Conservation (phyloP, 2,113 vertebrate genomes). For the Centropus bengalensis region DNA sequence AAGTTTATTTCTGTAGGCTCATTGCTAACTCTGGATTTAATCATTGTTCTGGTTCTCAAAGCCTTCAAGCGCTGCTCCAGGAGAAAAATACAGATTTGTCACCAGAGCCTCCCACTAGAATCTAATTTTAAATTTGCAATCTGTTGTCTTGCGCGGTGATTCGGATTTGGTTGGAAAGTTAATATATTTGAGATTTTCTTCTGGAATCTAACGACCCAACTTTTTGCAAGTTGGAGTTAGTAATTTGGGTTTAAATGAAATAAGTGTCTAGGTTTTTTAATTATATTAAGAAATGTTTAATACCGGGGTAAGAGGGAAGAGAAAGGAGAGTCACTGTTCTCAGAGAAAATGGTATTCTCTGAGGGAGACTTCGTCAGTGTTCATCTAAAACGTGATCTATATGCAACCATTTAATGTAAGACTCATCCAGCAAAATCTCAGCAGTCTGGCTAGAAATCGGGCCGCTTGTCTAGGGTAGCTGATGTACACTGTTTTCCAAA, state of each 20-base stretch:
- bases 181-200: conserved; percentile 62
- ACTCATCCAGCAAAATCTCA: neutral
- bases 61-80: conserved; percentile 58
- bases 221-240: conserved; percentile 26
- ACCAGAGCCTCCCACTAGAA: conserved; percentile 79
- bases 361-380: neutral
- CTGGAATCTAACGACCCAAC: neutral
- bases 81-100: conserved; percentile 74
- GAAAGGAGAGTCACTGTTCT: neutral
- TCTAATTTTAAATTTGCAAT: conserved; percentile 84
- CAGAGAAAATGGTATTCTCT: neutral
- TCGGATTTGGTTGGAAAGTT: conserved; percentile 72
- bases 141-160: conserved; percentile 82
- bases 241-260: conserved; percentile 12
- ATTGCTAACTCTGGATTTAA: conserved; percentile 58
- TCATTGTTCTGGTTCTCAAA: conserved; percentile 71
- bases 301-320: neutral
- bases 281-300: conserved; percentile 9
- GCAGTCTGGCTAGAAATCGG: conserved; percentile 19
- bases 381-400: neutral
- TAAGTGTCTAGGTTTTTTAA: neutral
- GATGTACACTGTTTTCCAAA: neutral
- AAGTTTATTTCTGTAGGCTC: conserved; percentile 70
- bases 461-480: neutral
- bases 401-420: neutral